These are phyloP conservation scores for Hippocampus guttulatus DNA, from an alignment of 2,113 vertebrate genomes.

Conservation along the genomic window DNA sequence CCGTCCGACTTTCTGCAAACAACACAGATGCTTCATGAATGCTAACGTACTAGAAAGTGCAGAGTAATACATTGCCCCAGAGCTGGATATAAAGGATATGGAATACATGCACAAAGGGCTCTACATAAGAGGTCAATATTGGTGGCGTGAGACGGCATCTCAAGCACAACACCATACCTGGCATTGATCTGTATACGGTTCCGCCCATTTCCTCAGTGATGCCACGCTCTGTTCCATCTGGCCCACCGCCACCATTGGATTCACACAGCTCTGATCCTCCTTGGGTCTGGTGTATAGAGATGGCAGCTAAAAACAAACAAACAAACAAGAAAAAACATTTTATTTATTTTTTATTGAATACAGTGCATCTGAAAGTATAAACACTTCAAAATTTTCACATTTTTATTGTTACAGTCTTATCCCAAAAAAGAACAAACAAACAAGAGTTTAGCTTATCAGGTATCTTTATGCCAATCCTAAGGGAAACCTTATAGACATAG, in stretches of 20 bases:
- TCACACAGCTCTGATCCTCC: slow-evolving; percentile 63
- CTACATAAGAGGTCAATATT: not conserved
- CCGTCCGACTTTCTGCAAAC: slow-evolving; percentile 46
- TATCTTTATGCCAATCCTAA: too few species aligned
- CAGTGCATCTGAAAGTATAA: too few species aligned
- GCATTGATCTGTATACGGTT: slow-evolving; percentile 79
- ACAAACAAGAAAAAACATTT: too few species aligned
- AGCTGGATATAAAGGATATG: too few species aligned
- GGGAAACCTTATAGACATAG: too few species aligned
- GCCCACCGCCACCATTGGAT: slow-evolving; percentile 58
- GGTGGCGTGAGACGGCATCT: too few species aligned
- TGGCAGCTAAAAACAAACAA: slow-evolving; percentile 71
- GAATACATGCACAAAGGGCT: not conserved
- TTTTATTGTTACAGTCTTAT: not conserved
- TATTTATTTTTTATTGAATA: too few species aligned
- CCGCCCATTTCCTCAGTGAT: slow-evolving; percentile 69
- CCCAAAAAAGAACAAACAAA: too few species aligned
- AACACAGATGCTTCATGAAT: not conserved
- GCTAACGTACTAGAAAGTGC: too few species aligned
- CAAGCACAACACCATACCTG: slow-evolving; percentile 70
- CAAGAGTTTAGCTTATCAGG: too few species aligned
- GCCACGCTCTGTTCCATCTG: slow-evolving; percentile 78
- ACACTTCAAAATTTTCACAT: not conserved
- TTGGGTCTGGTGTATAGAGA: slow-evolving; percentile 83
- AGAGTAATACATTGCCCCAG: too few species aligned